These are phyloP conservation scores for Drosophila buzzatii DNA, from an alignment of 2,888 invertebrate genomes.

Conservation along the genomic window DNA sequence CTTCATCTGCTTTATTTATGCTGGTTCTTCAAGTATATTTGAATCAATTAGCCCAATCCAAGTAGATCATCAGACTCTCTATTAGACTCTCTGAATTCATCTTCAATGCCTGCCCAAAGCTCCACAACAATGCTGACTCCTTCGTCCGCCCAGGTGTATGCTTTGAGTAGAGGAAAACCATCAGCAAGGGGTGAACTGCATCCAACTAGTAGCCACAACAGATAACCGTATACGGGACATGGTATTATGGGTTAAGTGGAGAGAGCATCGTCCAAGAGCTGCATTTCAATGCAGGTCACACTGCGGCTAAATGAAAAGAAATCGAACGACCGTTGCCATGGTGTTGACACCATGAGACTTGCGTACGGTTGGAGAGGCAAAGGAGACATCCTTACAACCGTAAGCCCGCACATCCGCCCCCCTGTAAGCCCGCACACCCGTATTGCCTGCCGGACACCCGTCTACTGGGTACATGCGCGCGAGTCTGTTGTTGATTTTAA, in stretches of 20 bases:
- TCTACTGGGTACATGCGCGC: neutral
- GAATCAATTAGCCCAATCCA: neutral
- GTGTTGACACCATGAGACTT: slow-evolving; percentile 31
- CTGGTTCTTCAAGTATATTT: neutral
- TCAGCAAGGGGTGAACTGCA: neutral
- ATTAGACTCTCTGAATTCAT: neutral
- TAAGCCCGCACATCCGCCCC: too few species aligned
- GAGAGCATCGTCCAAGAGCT: slow-evolving; percentile 3
- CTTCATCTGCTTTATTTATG: neutral
- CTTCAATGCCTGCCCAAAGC: too few species aligned
- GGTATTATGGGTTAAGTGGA: neutral
- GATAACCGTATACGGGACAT: neutral
- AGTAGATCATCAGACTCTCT: too few species aligned
- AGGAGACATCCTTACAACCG: neutral
- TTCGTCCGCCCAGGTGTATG: neutral
- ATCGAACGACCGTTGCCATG: slow-evolving; percentile 48
- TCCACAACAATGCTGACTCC: too few species aligned
- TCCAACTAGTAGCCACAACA: neutral
- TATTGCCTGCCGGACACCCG: too few species aligned
- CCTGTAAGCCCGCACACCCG: neutral
- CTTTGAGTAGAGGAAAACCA: neutral
- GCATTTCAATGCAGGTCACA: slow-evolving; percentile 73
- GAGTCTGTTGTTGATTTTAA: slow-evolving; percentile 61
- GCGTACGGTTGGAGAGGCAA: slow-evolving; percentile 2
- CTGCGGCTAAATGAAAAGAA: slow-evolving; percentile 74